Percentiles rank a stretch among this genome's conserved stretches.
Evolutionary conservation across 2,113 vertebrate species (phyloP).

Genomic region (Saccopteryx leptura): DNA sequence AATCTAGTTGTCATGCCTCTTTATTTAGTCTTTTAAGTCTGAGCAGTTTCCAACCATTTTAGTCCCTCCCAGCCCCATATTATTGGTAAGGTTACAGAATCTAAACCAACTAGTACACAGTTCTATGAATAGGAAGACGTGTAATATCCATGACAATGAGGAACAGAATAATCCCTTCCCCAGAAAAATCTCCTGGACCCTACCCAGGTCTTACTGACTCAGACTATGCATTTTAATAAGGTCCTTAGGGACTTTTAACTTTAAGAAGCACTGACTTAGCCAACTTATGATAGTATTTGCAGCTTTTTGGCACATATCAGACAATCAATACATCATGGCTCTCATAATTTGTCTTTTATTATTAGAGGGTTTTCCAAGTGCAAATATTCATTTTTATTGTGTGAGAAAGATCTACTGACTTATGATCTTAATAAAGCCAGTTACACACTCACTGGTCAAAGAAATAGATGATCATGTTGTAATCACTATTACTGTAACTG

Average conservation of each 20-base stretch:
- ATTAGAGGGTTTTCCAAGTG: background rate
- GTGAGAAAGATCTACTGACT: background rate
- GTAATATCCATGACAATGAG: background rate
- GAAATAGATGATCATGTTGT: background rate
- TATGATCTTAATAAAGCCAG: background rate
- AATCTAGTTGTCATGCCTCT: background rate
- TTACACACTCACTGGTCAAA: background rate
- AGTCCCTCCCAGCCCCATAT: no score
- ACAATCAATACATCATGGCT: background rate
- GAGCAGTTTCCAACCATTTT: background rate
- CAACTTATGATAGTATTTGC: background rate
- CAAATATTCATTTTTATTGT: background rate
- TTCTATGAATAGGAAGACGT: background rate
- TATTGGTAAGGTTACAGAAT: background rate
- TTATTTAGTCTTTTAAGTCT: background rate
- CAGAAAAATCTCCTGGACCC: no score
- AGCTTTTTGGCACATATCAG: background rate
- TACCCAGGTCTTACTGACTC: background rate
- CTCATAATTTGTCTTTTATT: background rate
- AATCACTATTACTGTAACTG: background rate
- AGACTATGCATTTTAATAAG: background rate
- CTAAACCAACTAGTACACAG: background rate
- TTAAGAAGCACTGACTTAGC: slow-evolving; percentile 3
- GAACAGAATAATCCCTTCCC: background rate
- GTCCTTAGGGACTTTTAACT: background rate